phyloP scores from a whole-genome alignment of 2,113 vertebrate species.

The Eurystomus gularis region DNA sequence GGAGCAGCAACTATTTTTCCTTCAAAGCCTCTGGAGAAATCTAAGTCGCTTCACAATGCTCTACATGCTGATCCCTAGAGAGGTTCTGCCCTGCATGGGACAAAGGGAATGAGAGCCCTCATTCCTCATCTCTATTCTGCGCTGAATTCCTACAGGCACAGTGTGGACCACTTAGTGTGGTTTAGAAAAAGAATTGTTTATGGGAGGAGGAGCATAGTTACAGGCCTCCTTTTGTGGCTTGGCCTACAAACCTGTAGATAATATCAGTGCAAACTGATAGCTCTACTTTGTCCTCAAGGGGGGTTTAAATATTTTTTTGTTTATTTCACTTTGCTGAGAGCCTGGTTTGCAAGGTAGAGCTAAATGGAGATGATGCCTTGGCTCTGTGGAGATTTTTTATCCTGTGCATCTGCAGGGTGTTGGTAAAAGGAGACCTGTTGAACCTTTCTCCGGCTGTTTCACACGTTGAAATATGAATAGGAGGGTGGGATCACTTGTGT shows the following conservation, averaged over 20 bases:
- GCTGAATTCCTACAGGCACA: rapidly evolving
- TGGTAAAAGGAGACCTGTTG: background rate
- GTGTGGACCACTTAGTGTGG: background rate
- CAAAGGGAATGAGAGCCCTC: background rate
- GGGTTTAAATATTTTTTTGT: background rate
- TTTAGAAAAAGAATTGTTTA: background rate
- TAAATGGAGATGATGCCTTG: background rate
- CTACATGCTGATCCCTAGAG: rapidly evolving
- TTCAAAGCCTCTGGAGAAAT: background rate
- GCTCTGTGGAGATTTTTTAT: background rate
- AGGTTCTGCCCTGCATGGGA: background rate
- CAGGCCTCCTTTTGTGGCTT: background rate
- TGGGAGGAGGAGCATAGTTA: background rate
- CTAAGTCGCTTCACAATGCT: background rate
- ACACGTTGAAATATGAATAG: background rate
- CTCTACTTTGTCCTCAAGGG: background rate
- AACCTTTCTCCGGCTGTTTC: background rate
- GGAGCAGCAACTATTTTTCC: background rate
- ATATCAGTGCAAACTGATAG: background rate
- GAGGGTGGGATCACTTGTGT: background rate
- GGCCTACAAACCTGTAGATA: background rate
- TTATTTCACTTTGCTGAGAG: background rate
- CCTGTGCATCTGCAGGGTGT: background rate
- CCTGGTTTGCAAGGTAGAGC: background rate
- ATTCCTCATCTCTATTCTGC: rapidly evolving